Evolutionary conservation across 92 coral and sea anemone genomes (phyloP), one percentile per base, ranked within the genome.

Genomic region (Epizoanthus rinbou): DNA sequence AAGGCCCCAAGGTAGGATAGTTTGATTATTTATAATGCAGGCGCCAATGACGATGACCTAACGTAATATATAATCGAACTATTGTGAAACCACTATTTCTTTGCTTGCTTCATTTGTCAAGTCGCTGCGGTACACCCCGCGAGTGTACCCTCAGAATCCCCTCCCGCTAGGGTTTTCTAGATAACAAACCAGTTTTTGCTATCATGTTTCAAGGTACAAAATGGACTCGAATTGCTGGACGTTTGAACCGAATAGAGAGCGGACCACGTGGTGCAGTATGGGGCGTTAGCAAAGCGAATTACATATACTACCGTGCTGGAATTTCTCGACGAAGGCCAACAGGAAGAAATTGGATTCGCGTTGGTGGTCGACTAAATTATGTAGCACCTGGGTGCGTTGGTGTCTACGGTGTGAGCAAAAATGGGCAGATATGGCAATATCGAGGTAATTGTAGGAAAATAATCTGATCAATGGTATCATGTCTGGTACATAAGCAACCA

Each of bases 251-350:
- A 76, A 67, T 76, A 15, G 81, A 76, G 81, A 76, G 81, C 39
- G 81, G 81, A 18, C 81, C 81, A 3, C 64, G 33, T 16, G 81
- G 81, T 19, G 69, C 81, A 76, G 33, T 76, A 15, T 76, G 81
- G 81, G 81, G 81, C 14, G 53, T 19, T 24, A 76, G 19, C 10
- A 35, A 13, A 39, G 25, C 56, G 23, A 15, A 37, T 2, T 76
- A 76, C 22, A 39, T 76, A 33, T 76, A 76, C 56, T 76, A 75
- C 21, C 80, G 80, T 54, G 80, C 80, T 3, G 80, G 80, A 57
- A 17, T 75, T 10, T 52, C 66, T 5, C 80, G 80, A 25, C 35
- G 60, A 45, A 75, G 80, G 39, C 60, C 60, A 33, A 75, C 56
- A 23, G 80, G 80, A 23, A 33, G 25, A 14, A 16, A 21, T 0